Conservation (phyloP, 2,113 vertebrate genomes). For the Eptatretus burgeri region DNA sequence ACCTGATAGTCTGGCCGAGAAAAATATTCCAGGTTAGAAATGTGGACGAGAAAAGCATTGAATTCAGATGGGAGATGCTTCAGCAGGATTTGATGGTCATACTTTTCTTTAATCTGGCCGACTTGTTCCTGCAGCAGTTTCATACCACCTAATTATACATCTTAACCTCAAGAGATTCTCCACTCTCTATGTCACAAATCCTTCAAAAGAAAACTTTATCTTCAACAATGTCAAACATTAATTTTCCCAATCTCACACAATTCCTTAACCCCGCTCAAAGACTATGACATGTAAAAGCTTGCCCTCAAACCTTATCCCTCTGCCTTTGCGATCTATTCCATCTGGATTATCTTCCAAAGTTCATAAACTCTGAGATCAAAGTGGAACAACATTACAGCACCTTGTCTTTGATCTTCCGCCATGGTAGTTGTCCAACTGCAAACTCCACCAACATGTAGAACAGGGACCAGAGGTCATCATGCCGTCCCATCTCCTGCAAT, state of each 20-base stretch:
- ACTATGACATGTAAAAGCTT: no score
- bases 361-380: no score
- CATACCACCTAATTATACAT: no score
- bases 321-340: no score
- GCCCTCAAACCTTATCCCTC: no score
- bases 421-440: slow-evolving; percentile 77
- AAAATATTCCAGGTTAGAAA: slow-evolving; percentile 68
- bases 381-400: slow-evolving; percentile 14
- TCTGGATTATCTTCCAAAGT: no score
- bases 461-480: slow-evolving; percentile 92
- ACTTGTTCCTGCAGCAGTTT: slow-evolving; percentile 47
- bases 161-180: no score
- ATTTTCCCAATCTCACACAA: no score
- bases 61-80: slow-evolving; percentile 88
- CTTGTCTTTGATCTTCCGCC: slow-evolving; percentile 99
- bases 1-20: slow-evolving; percentile 95
- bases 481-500: slow-evolving; percentile 80
- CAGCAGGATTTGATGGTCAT: slow-evolving; percentile 75
- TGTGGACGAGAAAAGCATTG: slow-evolving; percentile 57
- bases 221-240: no score
- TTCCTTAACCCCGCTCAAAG: no score
- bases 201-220: no score
- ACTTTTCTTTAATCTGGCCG: slow-evolving; percentile 78
- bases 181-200: no score
- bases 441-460: slow-evolving; percentile 99